Evolutionary conservation across 2,888 invertebrate genomes (phyloP).

Genomic region (Troilus luridus): DNA sequence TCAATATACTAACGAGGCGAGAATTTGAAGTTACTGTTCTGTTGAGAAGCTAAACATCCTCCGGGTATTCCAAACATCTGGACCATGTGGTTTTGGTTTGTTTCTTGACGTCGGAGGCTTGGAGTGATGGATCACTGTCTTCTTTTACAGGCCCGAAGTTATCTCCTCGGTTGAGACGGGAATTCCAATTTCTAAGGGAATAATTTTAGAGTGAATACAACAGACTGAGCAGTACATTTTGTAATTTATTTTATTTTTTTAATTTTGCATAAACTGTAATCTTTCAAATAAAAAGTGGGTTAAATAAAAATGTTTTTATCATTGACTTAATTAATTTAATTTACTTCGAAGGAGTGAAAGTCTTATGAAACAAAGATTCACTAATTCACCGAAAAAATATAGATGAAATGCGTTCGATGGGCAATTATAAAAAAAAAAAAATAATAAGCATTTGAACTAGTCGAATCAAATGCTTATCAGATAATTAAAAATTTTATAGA

Average conservation of each 20-base stretch:
- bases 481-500: too few relatives aligned
- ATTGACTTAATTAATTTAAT: background rate
- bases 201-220: background rate
- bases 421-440: too few relatives aligned
- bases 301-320: background rate
- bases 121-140: background rate
- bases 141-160: background rate
- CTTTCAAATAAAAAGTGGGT: too few relatives aligned
- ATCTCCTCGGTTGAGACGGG: background rate
- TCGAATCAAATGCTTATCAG: too few relatives aligned
- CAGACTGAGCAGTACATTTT: too few relatives aligned
- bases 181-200: background rate
- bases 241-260: too few relatives aligned
- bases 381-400: too few relatives aligned
- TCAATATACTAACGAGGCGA: background rate
- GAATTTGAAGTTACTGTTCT: background rate
- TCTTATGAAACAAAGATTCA: background rate
- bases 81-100: conserved; percentile 21
- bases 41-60: background rate
- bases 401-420: too few relatives aligned
- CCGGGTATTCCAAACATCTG: conserved; percentile 4
- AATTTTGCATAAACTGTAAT: too few relatives aligned
- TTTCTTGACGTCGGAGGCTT: background rate
- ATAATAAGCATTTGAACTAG: too few relatives aligned
- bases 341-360: too few relatives aligned